Percentiles rank a stretch among this genome's conserved stretches.
phyloP scores from a whole-genome alignment of 2,797 vertebrate genomes.

The Myotis findleyi region DNA sequence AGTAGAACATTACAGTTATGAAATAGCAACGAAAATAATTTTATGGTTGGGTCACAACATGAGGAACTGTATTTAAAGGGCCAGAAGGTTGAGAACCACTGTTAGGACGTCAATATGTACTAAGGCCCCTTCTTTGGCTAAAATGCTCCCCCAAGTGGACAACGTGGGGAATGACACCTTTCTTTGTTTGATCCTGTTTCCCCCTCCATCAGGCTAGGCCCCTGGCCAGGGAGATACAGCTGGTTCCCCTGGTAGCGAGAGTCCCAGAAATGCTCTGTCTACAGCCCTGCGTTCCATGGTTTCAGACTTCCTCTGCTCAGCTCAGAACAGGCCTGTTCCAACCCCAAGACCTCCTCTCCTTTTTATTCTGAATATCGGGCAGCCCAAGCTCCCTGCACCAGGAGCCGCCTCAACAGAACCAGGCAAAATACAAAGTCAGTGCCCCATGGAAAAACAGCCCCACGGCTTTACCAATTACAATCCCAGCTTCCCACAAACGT shows the following conservation, averaged over 20 bases:
- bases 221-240: fast-evolving
- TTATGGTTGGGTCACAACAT: too few species aligned
- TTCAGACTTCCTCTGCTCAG: background rate
- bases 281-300: background rate
- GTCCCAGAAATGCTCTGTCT: background rate
- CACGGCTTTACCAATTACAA: background rate
- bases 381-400: background rate
- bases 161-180: background rate
- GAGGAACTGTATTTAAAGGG: too few species aligned
- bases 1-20: too few species aligned
- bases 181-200: background rate
- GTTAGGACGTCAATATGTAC: fast-evolving
- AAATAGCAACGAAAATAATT: too few species aligned
- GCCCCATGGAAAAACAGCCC: background rate
- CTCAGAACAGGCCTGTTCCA: background rate
- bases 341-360: background rate
- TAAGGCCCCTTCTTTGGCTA: conserved; percentile 52
- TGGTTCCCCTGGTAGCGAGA: background rate
- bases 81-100: too few species aligned
- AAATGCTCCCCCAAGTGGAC: conserved; percentile 75
- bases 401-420: background rate
- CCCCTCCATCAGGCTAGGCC: background rate
- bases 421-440: background rate
- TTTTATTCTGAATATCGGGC: background rate
- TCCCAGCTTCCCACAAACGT: background rate